Conservation (phyloP, 2,113 vertebrate genomes). For the Etheostoma spectabile region DNA sequence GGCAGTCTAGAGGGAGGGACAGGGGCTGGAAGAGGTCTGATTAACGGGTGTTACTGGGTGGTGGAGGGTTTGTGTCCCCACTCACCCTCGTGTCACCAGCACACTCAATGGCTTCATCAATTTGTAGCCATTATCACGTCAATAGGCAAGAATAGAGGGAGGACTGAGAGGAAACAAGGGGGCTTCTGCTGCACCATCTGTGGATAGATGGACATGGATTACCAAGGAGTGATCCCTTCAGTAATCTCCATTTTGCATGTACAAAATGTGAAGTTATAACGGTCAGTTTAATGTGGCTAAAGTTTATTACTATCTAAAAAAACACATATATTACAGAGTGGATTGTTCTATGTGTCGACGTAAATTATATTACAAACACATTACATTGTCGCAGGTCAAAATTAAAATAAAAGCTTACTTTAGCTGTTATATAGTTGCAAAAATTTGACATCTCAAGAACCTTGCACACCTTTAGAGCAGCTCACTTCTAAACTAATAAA, state of each 20-base stretch:
- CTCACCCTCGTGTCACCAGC: conserved; percentile 78
- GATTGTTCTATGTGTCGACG: background rate
- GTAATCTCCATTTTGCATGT: background rate
- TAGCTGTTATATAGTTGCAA: background rate
- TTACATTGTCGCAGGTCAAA: background rate
- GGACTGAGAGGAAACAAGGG: conserved; percentile 4
- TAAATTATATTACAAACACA: background rate
- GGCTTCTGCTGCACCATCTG: conserved; percentile 74
- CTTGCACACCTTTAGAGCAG: no score
- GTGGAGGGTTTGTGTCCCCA: conserved; percentile 81
- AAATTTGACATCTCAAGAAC: no score
- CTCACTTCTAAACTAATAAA: background rate
- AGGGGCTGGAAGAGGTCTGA: conserved; percentile 64
- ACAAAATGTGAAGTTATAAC: background rate
- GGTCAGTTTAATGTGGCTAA: background rate
- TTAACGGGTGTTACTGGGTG: conserved; percentile 85
- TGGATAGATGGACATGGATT: conserved; percentile 42
- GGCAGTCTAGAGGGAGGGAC: conserved; percentile 61
- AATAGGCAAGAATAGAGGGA: conserved; percentile 75
- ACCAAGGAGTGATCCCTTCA: background rate
- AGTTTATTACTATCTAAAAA: background rate
- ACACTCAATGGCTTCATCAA: conserved; percentile 86
- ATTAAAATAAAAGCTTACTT: background rate
- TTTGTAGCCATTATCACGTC: conserved; percentile 86
- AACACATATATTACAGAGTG: background rate